Percentiles rank a stretch among this genome's conserved stretches.
These are phyloP conservation scores for Pangasius larnaudii DNA, from an alignment of 2,797 vertebrate genomes.

Conservation along the genomic window DNA sequence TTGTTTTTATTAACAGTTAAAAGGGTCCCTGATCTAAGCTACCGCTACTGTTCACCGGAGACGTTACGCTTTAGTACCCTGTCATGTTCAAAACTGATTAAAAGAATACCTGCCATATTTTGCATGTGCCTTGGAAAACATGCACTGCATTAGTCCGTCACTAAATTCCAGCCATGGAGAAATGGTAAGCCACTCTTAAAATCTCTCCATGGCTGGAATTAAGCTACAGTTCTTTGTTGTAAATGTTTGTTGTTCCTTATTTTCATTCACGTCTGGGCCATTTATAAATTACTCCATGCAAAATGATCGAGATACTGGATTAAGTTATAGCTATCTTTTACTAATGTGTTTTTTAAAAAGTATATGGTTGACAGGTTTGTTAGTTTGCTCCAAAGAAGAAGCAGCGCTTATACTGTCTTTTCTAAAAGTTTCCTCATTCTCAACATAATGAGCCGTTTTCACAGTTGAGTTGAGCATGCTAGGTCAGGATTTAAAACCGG, in stretches of 20 bases:
- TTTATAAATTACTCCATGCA: background rate
- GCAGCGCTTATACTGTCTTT: background rate
- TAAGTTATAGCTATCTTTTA: background rate
- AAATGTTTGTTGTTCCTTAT: background rate
- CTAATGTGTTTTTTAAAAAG: background rate
- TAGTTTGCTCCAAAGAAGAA: no score
- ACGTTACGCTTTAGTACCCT: background rate
- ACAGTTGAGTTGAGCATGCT: background rate
- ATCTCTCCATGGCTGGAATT: background rate
- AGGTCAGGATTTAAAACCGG: background rate
- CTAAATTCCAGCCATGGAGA: background rate
- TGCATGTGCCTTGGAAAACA: background rate
- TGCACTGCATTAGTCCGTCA: background rate
- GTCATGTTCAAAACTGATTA: background rate
- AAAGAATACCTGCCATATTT: background rate
- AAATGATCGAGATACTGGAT: background rate
- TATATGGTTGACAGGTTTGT: background rate
- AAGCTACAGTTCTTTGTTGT: background rate
- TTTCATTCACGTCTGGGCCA: background rate
- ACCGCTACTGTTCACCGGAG: background rate
- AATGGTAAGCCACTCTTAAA: background rate
- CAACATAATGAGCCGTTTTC: background rate
- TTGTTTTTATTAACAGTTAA: background rate
- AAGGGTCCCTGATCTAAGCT: background rate
- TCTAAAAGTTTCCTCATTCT: background rate